Conservation (phyloP, 2,113 vertebrate species). For the Xyrauchen texanus region DNA sequence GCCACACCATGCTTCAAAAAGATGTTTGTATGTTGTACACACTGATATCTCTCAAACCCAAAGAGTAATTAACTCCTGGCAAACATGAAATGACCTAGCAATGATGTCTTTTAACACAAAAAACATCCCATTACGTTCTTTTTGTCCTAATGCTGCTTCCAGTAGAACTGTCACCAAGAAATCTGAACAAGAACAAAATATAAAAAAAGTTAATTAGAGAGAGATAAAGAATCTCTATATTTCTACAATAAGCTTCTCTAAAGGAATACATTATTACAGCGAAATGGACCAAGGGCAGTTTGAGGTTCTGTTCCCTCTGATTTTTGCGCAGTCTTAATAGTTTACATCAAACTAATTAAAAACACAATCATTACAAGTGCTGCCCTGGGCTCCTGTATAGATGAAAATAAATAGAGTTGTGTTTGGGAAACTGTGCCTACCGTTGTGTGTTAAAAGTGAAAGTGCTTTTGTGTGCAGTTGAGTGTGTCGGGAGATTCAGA, state of each 20-base stretch:
- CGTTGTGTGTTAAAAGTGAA: conserved; percentile 35
- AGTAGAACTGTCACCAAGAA: neutral
- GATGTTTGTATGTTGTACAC: conserved; percentile 12
- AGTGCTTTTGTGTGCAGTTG: conserved; percentile 33
- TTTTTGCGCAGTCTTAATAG: conserved; percentile 39
- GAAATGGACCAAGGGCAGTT: conserved; percentile 36
- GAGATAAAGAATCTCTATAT: conserved; percentile 30
- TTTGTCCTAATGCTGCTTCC: neutral
- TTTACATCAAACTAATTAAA: conserved; percentile 48
- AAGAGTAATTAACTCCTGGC: conserved; percentile 37
- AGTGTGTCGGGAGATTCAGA: conserved; percentile 20
- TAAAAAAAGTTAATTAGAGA: conserved; percentile 46
- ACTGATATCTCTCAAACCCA: conserved; percentile 33
- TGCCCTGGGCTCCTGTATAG: conserved; percentile 37
- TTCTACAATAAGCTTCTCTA: conserved; percentile 32
- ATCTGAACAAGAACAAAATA: neutral
- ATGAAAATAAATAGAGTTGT: conserved; percentile 27
- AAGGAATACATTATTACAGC: conserved; percentile 33
- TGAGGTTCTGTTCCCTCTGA: conserved; percentile 31
- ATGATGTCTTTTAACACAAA: conserved; percentile 7
- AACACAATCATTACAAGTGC: conserved; percentile 43
- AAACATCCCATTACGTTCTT: neutral
- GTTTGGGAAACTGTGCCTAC: conserved; percentile 20
- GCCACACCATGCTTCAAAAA: neutral
- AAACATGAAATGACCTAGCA: conserved; percentile 2